Conservation (phyloP, 2,113 vertebrate genomes). For the Rhynchopsitta pachyrhyncha region DNA sequence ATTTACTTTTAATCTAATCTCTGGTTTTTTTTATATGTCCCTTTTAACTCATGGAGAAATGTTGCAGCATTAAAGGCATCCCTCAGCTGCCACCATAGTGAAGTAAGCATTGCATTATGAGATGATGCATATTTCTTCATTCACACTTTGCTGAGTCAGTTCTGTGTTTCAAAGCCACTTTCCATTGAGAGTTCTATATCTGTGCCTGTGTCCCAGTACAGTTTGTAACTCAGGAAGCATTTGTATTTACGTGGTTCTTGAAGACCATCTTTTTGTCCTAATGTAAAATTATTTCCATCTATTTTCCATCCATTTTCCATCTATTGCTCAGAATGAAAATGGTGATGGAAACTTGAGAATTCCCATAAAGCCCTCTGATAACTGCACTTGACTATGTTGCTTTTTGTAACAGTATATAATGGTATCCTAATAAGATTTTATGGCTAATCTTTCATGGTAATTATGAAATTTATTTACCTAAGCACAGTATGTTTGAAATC, state of each 20-base stretch:
- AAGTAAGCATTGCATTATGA: not conserved
- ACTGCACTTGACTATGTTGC: not conserved
- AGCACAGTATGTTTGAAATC: not conserved
- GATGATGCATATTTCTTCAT: not conserved
- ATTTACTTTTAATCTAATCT: not conserved
- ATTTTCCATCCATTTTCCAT: not conserved
- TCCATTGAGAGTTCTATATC: rapidly evolving
- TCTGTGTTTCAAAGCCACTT: not conserved
- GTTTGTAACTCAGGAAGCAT: not conserved
- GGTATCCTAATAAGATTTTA: slow-evolving; percentile 13
- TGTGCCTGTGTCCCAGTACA: not conserved
- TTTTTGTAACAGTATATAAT: not conserved
- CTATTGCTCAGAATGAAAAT: not conserved
- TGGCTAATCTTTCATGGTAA: not conserved
- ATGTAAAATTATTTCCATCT: not conserved
- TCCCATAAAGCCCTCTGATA: not conserved
- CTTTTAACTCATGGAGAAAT: not conserved
- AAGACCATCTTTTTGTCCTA: not conserved
- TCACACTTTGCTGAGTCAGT: not conserved
- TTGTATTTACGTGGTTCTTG: not conserved
- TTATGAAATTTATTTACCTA: slow-evolving; percentile 33
- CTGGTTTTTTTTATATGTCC: not conserved
- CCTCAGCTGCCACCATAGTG: not conserved
- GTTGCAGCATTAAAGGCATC: not conserved
- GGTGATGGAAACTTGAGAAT: not conserved